A percentile compares a stretch with the other conserved stretches of the same genome.
Evolutionary conservation across 2,888 invertebrate species (phyloP).

Genomic region (Hypsopygia costalis): DNA sequence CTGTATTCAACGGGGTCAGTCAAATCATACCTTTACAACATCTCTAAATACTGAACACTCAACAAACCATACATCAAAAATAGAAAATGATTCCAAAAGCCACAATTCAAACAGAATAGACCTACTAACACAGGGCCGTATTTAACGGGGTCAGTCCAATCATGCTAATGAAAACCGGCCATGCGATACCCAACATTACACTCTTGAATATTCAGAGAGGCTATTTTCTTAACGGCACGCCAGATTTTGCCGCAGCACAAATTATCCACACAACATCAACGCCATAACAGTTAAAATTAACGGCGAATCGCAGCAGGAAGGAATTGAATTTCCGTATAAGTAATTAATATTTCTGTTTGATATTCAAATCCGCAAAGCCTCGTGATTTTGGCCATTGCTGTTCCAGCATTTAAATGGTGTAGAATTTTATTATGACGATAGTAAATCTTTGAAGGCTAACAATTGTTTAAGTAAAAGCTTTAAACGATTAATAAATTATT

Average conservation of each 20-base stretch:
- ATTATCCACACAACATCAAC: conserved; percentile 38
- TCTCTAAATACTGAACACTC: too few species aligned
- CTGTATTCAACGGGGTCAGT: conserved; percentile 52
- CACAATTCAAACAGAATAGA: background rate
- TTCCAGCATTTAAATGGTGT: background rate
- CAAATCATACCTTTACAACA: too few species aligned
- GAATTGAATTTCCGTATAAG: conserved; percentile 19
- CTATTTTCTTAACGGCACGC: conserved; percentile 69
- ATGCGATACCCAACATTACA: conserved; percentile 51
- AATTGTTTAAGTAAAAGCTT: too few species aligned
- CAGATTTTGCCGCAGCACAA: conserved; percentile 57
- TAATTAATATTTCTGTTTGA: conserved; percentile 33
- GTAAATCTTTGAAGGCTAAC: too few species aligned
- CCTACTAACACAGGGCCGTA: background rate
- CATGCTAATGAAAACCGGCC: conserved; percentile 76
- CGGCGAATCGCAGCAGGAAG: conserved; percentile 20
- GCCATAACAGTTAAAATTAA: conserved; percentile 31
- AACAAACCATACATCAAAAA: background rate
- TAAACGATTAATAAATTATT: too few species aligned
- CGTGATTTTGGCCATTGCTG: background rate
- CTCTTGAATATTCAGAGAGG: conserved; percentile 66
- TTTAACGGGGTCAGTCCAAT: conserved; percentile 70
- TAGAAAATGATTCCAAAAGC: background rate
- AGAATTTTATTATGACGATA: too few species aligned
- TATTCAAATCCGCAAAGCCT: conserved; percentile 20